phyloP scores from a whole-genome alignment of 2,113 vertebrate species.

The Ptychochromis oligacanthus region DNA sequence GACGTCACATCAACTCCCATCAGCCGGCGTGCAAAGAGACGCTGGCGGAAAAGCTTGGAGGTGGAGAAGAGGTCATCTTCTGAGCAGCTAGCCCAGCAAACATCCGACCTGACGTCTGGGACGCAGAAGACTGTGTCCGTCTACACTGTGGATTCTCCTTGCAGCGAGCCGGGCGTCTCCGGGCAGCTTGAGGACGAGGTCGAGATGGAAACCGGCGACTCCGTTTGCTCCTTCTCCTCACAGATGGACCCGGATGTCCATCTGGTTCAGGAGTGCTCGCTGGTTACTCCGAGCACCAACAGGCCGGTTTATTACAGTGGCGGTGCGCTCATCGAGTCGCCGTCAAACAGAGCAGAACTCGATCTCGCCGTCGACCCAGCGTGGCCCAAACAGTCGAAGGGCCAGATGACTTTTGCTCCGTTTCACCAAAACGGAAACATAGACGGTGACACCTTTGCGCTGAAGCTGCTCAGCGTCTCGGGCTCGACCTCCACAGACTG shows the following conservation, averaged over 20 bases:
- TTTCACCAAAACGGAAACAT: conserved; percentile 32
- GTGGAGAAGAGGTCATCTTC: not conserved
- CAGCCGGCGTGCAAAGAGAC: conserved; percentile 1
- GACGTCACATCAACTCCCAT: accelerated
- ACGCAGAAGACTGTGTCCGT: not conserved
- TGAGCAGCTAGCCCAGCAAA: not conserved
- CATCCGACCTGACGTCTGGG: not conserved
- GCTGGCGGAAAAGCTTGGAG: not conserved
- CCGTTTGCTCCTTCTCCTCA: not conserved
- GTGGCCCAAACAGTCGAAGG: conserved; percentile 52
- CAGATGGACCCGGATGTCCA: conserved; percentile 47
- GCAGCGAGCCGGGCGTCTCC: conserved; percentile 33
- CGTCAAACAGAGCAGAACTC: not conserved
- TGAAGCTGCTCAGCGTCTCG: conserved; percentile 60
- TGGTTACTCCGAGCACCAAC: not conserved
- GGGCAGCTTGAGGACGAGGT: not conserved
- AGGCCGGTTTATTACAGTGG: conserved; percentile 20
- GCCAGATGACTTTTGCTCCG: not conserved
- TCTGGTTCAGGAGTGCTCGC: conserved; percentile 44
- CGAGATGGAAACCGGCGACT: conserved; percentile 14
- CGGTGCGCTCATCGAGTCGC: conserved; percentile 18
- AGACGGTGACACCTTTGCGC: conserved; percentile 41
- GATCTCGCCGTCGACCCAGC: conserved; percentile 3
- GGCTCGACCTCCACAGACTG: conserved; percentile 33
- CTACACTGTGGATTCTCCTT: conserved; percentile 47